A percentile compares a stretch with the other conserved stretches of the same genome.
phyloP scores from a whole-genome alignment of 2,113 vertebrate species.

The Cochlearius cochlearius region DNA sequence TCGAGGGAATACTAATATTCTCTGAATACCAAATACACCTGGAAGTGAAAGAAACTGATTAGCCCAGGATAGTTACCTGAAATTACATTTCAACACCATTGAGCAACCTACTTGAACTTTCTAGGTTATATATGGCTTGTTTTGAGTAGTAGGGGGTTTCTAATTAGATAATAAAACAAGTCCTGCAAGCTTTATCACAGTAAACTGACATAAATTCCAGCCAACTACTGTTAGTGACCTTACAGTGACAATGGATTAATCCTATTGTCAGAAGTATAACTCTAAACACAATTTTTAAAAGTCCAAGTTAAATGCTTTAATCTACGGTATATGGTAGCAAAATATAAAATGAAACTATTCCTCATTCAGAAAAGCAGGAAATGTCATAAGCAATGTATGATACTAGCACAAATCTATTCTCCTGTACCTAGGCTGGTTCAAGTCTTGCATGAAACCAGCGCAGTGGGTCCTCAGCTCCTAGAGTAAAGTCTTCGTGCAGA shows the following conservation, averaged over 20 bases:
- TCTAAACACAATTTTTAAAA: background rate
- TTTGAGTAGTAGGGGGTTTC: background rate
- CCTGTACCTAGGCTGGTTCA: background rate
- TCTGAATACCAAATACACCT: slow-evolving; percentile 35
- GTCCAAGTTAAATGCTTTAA: background rate
- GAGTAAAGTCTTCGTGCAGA: background rate
- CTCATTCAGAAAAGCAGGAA: background rate
- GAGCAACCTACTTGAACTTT: slow-evolving; percentile 53
- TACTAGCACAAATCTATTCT: background rate
- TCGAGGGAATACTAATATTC: slow-evolving; percentile 16
- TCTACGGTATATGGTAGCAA: background rate
- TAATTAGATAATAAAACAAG: slow-evolving; percentile 69
- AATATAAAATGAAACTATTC: background rate
- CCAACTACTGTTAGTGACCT: slow-evolving; percentile 8
- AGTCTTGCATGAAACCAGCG: background rate
- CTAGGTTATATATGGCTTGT: slow-evolving; percentile 34
- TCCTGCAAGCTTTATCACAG: slow-evolving; percentile 13
- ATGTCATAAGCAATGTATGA: background rate
- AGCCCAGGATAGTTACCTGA: slow-evolving; percentile 1
- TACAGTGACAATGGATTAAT: slow-evolving; percentile 34
- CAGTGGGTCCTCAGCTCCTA: background rate
- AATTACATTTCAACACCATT: slow-evolving; percentile 51
- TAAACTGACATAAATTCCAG: slow-evolving; percentile 37
- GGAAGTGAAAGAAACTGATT: slow-evolving; percentile 31
- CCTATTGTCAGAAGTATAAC: slow-evolving; percentile 27